These are phyloP conservation scores for Ormyrus labotus DNA, from an alignment of 2,888 invertebrate genomes.

Conservation along the genomic window DNA sequence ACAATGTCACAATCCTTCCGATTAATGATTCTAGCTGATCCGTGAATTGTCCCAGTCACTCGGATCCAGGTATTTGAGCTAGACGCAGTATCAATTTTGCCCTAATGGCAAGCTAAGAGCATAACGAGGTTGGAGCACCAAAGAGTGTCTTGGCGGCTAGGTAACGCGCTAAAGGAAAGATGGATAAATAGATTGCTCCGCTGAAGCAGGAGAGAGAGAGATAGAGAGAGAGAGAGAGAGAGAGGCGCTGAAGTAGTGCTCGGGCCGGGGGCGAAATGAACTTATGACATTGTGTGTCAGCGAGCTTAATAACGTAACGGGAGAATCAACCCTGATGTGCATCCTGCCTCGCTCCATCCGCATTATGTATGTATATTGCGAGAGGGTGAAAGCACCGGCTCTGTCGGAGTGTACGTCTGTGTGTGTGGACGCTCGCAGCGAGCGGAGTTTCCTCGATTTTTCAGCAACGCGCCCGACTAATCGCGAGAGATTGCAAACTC, in stretches of 20 bases:
- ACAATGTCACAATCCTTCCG: no score
- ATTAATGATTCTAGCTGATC: no score
- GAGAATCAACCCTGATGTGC: slow-evolving; percentile 62
- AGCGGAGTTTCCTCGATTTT: not conserved
- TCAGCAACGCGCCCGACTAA: not conserved
- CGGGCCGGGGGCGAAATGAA: slow-evolving; percentile 64
- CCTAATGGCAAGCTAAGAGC: slow-evolving; percentile 68
- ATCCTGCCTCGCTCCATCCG: not conserved
- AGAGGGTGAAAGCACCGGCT: not conserved
- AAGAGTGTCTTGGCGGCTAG: slow-evolving; percentile 64
- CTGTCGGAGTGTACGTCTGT: no score
- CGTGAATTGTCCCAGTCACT: slow-evolving; percentile 18
- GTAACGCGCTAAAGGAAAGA: slow-evolving; percentile 27
- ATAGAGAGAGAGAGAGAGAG: slow-evolving; percentile 9
- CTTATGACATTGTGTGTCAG: slow-evolving; percentile 67
- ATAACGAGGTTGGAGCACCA: slow-evolving; percentile 69
- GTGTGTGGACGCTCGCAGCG: no score
- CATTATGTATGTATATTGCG: slow-evolving; percentile 19
- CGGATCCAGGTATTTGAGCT: slow-evolving; percentile 30
- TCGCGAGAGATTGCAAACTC: not conserved
- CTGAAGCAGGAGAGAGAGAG: not conserved
- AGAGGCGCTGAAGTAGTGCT: not conserved
- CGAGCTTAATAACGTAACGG: slow-evolving; percentile 68
- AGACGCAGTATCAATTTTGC: slow-evolving; percentile 70
- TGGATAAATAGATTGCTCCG: slow-evolving; percentile 43